Base-by-base conservation (phyloP, 2,888 invertebrate species). In the Archaeoteleia sp. region DNA sequence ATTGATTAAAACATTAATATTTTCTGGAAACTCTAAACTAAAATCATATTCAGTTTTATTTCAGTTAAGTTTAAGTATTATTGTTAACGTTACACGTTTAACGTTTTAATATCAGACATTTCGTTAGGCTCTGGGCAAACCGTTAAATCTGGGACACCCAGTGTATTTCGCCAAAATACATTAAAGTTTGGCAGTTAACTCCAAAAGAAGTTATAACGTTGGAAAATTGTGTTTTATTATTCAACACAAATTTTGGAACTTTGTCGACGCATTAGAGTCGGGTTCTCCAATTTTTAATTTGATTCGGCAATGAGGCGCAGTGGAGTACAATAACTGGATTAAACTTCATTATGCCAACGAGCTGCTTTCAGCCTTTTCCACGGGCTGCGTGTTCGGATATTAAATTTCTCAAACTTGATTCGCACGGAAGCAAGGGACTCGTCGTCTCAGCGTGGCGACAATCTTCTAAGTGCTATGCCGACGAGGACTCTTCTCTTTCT, bases 371-470 rank as follows among this genome's bases (percentile, higher is more conserved):
- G 53, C 54, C 67, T 67, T 68, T 67, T 60, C 54, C 43, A 35
- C 65, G 54, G 27, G 32, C 42, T 43, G 49, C 55, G 49, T 46
- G 46, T 70, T 68, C 60, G 67, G 73, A 74, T 75, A 77, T 74
- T 74, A 73, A 74, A 74, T 77, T 75, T 69, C 69, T 57, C 39
- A 67, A 71, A 70, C 69, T 68, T 67, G 71, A 73, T 70, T 72
- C 67, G 46, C 46, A 45, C 35, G 43, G 49, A 51, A 54, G 20
- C 39, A 34, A 49, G 46, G 20, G 49, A 40, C 12, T 42, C 40
- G 29, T n/a, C 35, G 39, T 54, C 37, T 27, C 54, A 20, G 32
- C 48, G 54, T 58, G 43, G 60, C 67, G 66, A 67, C 74, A 73
- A 74, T 74, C 73, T 72, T 43, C 63, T 67, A 74, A 74, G 75